Base-by-base conservation (phyloP, 2,888 invertebrate species). In the Oscheius myriophilus region DNA sequence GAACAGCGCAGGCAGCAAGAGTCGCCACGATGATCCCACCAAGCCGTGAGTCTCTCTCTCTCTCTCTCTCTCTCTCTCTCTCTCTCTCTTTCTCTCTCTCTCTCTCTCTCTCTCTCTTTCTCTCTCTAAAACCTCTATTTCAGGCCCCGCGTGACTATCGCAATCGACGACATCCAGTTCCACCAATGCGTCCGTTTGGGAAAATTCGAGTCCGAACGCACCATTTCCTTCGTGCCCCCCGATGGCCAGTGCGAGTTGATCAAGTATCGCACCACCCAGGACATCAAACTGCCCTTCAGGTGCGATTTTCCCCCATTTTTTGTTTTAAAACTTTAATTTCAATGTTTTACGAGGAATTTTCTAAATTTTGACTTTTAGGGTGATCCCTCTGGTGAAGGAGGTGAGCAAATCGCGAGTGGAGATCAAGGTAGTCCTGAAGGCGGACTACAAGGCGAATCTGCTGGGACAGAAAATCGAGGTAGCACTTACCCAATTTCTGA, bases 151-250 rank as follows among this genome's bases (percentile, higher is more conserved):
- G 95, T 96, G 0, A 94, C 96, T 45, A 96, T 98, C 18, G 98
- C 97, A 26, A 98, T 98, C 82, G 98, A 98, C 87, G 98, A 98
- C 89, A 97, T 97, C 86, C 98, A 98, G 90, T 98, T 99, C 89
- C 97, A 98, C 89, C 98, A 98, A 89, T 98, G 98, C 87, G 98
- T 99, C 58, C 97, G 97, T 87, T 90, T 98, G 70, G 95, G 95
- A 88, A 98, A 97, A 91, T 98, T 98, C 88, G 98, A 99, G 90
- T 97, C 96, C 0, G 98, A 98, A 88, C 97, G 98, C 90, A 95
- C 96, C 87, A 98, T 98, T 87, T 96, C 95, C 83, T 98, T 98
- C 41, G 97, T 99, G 86, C 98, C 98, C 69, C 98, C 98, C 0
- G 98, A 98, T 88, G 98, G 98, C 54, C 97, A 98, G 90, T 98